Evolutionary conservation across 2,113 vertebrate species (phyloP).

Genomic region (Arizona elegans): DNA sequence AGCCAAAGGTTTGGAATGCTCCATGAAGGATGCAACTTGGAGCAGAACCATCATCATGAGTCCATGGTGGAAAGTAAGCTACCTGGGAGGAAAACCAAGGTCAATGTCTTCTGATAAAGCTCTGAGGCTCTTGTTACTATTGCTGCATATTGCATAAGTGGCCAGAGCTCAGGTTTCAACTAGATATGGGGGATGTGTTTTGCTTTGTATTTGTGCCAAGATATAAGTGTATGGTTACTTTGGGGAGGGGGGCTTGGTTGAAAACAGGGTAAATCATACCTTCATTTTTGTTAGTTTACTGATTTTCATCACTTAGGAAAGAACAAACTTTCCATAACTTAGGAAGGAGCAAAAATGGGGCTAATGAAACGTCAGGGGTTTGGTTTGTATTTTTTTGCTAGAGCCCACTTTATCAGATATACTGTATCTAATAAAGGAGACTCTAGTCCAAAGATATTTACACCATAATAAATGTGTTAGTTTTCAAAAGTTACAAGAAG

Average conservation of each 20-base stretch:
- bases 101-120: background rate
- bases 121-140: background rate
- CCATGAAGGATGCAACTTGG: background rate
- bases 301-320: background rate
- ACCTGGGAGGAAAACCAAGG: background rate
- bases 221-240: background rate
- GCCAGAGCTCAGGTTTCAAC: background rate
- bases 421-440: background rate
- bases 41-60: background rate
- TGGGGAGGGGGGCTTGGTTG: background rate
- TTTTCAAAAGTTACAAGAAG: background rate
- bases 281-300: background rate
- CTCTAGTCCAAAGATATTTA: background rate
- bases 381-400: background rate
- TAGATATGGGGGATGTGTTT: background rate
- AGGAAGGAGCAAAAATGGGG: background rate
- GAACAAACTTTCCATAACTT: background rate
- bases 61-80: background rate
- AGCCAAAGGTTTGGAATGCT: background rate
- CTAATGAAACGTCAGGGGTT: background rate
- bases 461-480: background rate
- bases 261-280: background rate
- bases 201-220: background rate
- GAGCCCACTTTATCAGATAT: background rate
- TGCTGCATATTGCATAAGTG: background rate